A percentile compares a stretch with the other conserved stretches of the same genome.
phyloP scores from a whole-genome alignment of 2,113 vertebrate species.

The Gallinago media region DNA sequence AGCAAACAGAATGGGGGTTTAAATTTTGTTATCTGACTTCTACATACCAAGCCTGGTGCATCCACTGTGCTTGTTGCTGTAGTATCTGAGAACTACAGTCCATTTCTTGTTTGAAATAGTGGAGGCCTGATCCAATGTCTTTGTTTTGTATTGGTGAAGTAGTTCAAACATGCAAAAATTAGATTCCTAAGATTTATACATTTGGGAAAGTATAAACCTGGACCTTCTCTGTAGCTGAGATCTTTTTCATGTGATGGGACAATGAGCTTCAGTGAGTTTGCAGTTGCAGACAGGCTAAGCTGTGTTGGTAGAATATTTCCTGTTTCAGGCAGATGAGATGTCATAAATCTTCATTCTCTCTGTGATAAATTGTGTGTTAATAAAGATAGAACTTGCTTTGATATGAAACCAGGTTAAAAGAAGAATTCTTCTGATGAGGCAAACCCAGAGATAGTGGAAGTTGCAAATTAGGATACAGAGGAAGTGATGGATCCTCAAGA shows the following conservation, averaged over 20 bases:
- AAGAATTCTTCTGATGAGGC: slow-evolving; percentile 15
- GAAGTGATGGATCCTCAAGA: not conserved
- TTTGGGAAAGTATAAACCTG: not conserved
- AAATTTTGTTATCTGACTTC: not conserved
- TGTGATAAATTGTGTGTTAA: slow-evolving; percentile 23
- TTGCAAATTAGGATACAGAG: not conserved
- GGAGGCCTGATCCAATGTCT: accelerated
- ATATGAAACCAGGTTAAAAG: not conserved
- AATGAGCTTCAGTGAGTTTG: not conserved
- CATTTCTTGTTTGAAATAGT: not conserved
- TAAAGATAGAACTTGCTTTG: not conserved
- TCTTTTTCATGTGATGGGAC: not conserved
- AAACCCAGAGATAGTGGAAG: not conserved
- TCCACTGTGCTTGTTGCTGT: not conserved
- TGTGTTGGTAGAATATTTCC: not conserved
- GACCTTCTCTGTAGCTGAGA: not conserved
- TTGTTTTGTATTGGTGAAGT: not conserved
- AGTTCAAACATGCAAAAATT: not conserved
- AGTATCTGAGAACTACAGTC: not conserved
- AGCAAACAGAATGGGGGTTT: not conserved
- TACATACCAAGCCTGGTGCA: not conserved
- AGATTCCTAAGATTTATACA: not conserved
- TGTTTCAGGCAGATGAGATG: not conserved
- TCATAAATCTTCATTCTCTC: not conserved
- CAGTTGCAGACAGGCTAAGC: not conserved